Conservation (phyloP, 2,797 vertebrate species). For the Salarias fasciatus region DNA sequence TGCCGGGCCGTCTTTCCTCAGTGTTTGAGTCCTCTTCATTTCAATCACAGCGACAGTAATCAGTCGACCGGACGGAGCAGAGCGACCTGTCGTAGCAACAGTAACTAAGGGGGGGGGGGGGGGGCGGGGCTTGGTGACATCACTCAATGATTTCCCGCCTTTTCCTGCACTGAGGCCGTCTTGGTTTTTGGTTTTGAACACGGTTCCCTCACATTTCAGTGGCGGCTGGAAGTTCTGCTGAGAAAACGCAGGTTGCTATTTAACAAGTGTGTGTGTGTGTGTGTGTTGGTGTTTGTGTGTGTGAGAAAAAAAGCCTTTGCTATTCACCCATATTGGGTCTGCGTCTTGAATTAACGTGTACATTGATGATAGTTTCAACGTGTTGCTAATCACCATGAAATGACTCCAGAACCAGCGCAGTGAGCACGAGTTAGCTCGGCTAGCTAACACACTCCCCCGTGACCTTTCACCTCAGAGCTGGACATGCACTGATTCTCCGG, state of each 20-base stretch:
- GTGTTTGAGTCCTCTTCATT: constrained; percentile 20
- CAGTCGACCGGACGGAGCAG: too few species aligned
- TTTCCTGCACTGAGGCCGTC: constrained; percentile 37
- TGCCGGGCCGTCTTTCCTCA: constrained; percentile 1
- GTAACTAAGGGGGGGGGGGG: constrained; percentile 19
- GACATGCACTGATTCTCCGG: too few species aligned
- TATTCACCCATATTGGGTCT: constrained; percentile 80
- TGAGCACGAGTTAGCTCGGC: too few species aligned
- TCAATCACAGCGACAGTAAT: constrained; percentile 1
- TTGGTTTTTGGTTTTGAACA: not conserved
- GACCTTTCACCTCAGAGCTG: too few species aligned
- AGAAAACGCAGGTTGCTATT: constrained; percentile 12
- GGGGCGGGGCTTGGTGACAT: constrained; percentile 25
- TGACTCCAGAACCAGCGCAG: constrained; percentile 1
- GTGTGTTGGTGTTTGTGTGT: constrained; percentile 12
- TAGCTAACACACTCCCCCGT: too few species aligned
- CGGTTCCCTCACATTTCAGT: constrained; percentile 20
- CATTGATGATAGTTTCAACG: constrained; percentile 19
- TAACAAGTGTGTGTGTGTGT: constrained; percentile 3
- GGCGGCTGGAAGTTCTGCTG: constrained; percentile 32
- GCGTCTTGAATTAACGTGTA: constrained; percentile 35
- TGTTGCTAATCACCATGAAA: constrained; percentile 21
- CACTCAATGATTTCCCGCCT: not conserved
- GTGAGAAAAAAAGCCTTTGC: constrained; percentile 4
- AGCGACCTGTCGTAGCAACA: too few species aligned